phyloP scores from a whole-genome alignment of 2,113 vertebrate species.

The Tiliqua scincoides region DNA sequence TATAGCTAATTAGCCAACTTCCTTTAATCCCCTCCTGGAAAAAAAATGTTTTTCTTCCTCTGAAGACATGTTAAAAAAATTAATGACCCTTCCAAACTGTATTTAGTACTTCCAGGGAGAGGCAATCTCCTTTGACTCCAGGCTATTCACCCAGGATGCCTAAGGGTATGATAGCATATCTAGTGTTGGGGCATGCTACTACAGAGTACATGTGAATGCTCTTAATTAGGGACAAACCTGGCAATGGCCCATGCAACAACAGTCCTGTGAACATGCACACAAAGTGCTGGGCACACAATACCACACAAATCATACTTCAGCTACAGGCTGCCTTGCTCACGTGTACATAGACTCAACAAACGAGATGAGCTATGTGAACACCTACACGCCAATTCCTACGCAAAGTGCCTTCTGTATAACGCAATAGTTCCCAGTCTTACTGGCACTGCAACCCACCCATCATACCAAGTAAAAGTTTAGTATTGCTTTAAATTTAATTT shows the following conservation, averaged over 20 bases:
- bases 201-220: not conserved
- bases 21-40: conserved; percentile 14
- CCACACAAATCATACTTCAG: not conserved
- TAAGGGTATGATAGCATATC: not conserved
- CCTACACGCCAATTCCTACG: not conserved
- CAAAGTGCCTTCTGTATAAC: too few species aligned
- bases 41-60: conserved; percentile 1
- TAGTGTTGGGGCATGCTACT: not conserved
- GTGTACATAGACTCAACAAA: too few species aligned
- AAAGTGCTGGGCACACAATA: not conserved
- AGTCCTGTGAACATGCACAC: not conserved
- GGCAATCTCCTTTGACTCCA: not conserved
- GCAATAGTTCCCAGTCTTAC: too few species aligned
- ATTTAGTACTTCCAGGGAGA: not conserved
- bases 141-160: not conserved
- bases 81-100: not conserved
- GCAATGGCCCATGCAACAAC: not conserved
- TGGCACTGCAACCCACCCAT: too few species aligned
- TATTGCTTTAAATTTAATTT: too few species aligned
- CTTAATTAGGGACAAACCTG: not conserved
- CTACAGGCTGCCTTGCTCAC: not conserved
- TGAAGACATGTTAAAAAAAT: not conserved
- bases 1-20: conserved; percentile 37
- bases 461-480: too few species aligned
- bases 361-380: not conserved